Evolutionary conservation across 2,888 invertebrate genomes (phyloP).

Genomic region (Cosmopolites sordidus): DNA sequence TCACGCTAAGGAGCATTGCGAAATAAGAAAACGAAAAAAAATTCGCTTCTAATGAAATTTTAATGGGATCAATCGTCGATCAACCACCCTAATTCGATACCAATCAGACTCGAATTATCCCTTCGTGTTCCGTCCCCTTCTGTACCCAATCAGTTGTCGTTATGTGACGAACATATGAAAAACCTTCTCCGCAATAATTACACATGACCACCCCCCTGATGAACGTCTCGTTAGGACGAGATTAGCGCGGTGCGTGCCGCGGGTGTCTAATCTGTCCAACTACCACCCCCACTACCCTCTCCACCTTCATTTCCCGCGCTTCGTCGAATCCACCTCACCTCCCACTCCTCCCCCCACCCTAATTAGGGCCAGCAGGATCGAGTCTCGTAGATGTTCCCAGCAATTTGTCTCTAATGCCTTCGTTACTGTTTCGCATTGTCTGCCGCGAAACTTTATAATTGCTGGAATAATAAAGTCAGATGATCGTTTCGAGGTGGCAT

Average conservation of each 20-base stretch:
- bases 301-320: background rate
- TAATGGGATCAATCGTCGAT: background rate
- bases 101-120: conserved; percentile 1
- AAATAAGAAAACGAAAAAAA: no score
- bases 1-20: no score
- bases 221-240: conserved; percentile 54
- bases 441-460: conserved; percentile 26
- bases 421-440: conserved; percentile 32
- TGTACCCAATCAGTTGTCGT: background rate
- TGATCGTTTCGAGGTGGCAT: conserved; percentile 13
- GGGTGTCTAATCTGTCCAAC: conserved; percentile 39
- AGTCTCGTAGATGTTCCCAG: conserved; percentile 34
- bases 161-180: conserved; percentile 14
- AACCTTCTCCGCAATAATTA: conserved; percentile 35
- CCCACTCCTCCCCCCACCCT: conserved; percentile 10
- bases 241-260: conserved; percentile 53
- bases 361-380: conserved; percentile 38
- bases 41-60: background rate
- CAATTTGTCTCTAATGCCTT: conserved; percentile 38
- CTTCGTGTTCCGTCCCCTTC: background rate
- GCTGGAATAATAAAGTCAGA: conserved; percentile 25
- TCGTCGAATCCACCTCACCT: background rate
- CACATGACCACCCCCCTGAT: conserved; percentile 35
- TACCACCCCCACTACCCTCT: background rate
- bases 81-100: background rate